Evolutionary conservation across 92 coral and sea anemone genomes (phyloP).

Genomic region (Metridium senile): DNA sequence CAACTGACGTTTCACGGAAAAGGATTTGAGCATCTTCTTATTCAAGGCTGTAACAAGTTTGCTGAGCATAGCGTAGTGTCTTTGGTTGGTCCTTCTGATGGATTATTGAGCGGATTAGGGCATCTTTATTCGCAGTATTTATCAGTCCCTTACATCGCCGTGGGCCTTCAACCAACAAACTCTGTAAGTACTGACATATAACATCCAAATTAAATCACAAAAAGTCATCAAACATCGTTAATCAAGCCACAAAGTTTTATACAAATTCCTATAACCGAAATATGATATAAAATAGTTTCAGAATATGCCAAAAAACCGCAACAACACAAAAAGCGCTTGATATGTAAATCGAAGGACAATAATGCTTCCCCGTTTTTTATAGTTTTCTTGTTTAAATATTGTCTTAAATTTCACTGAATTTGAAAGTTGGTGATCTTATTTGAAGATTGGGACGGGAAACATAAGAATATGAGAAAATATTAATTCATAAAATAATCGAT

Average conservation of each 20-base stretch:
- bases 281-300: not conserved
- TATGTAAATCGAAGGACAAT: too few relatives aligned
- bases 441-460: too few relatives aligned
- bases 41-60: slow-evolving; percentile 11
- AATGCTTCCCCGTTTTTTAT: too few relatives aligned
- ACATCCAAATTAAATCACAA: not conserved
- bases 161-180: not conserved
- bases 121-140: slow-evolving; percentile 26
- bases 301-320: too few relatives aligned
- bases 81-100: slow-evolving; percentile 45
- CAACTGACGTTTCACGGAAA: not conserved
- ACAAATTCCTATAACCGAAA: not conserved
- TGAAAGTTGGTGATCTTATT: too few relatives aligned
- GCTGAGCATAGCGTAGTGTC: slow-evolving; percentile 19
- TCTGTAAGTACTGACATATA: too few relatives aligned
- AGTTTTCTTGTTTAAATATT: too few relatives aligned
- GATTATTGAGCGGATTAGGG: slow-evolving; percentile 43
- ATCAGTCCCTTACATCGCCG: slow-evolving; percentile 45
- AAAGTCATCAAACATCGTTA: not conserved
- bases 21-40: slow-evolving; percentile 14
- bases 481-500: too few relatives aligned
- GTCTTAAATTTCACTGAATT: too few relatives aligned
- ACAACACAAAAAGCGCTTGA: too few relatives aligned
- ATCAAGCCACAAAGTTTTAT: not conserved
- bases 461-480: too few relatives aligned